Conservation (phyloP, 2,113 vertebrate genomes). For the Sakesphorus luctuosus region DNA sequence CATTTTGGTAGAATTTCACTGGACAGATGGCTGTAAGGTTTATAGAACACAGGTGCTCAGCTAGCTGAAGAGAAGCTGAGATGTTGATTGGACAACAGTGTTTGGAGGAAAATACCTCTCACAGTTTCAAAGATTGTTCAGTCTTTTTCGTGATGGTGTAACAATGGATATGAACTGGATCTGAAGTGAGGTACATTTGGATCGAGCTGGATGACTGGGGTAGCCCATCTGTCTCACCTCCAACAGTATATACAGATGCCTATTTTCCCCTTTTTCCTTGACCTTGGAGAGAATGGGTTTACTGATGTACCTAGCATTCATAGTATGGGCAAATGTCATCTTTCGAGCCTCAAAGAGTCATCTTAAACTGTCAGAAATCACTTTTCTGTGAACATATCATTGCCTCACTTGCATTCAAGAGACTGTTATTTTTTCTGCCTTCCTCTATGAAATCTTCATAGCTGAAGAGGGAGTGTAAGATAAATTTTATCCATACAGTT, state of each 20-base stretch:
- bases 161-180: neutral
- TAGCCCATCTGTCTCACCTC: neutral
- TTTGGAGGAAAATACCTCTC: neutral
- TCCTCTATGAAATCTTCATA: neutral
- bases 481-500: neutral
- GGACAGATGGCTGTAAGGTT: neutral
- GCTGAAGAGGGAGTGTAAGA: neutral
- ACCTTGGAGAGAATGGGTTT: neutral
- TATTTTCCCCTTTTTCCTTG: neutral
- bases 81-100: neutral
- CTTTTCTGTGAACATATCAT: neutral
- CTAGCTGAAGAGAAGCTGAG: neutral
- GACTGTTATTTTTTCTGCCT: neutral
- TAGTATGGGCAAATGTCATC: neutral
- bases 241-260: neutral
- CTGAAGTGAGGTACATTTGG: neutral
- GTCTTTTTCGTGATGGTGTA: neutral
- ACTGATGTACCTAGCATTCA: neutral
- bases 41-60: neutral
- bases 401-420: neutral
- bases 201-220: accelerated
- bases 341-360: neutral
- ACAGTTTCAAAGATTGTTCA: neutral
- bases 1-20: neutral
- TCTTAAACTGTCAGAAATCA: neutral